Evolutionary conservation across 2,797 vertebrate species (phyloP), one percentile per base, ranked within the genome.

Genomic region (Coregonus ussuriensis): DNA sequence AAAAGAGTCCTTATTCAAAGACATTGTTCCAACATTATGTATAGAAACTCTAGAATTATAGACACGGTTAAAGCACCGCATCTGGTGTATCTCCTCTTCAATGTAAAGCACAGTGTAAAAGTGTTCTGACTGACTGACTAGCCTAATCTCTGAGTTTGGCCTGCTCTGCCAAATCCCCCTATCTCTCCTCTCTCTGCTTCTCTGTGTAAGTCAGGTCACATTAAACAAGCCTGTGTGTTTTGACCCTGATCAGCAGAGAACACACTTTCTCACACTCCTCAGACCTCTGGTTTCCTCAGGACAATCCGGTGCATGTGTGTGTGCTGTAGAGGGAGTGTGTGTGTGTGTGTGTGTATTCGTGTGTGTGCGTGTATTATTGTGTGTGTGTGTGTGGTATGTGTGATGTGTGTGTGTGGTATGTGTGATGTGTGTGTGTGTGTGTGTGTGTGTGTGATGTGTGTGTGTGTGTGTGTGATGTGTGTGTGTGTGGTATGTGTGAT

Each of bases 221-320:
- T 84, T 84, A 87, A 86, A 85, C 74, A 87, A 78, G 54, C 47
- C 41, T 63, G 59, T 53, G 78, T 86, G 79, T 88, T 86, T 84
- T 86, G 80, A 85, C 86, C 84, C 80, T 73, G 81, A 85, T 80
- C 70, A 54, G 78, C 75, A 81, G 18, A 69, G 53, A 87, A 75
- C 77, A 35, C 41, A 81, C 5, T 89, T 89, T 87, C 85, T 84
- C 81, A 86, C 88, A 84, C 80, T 81, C 72, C 81, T 62, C 2
- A 68, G 16, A 78, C 76, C 77, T 66, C 65, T 29, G 51, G 75
- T 74, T 82, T 89, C 82, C 74, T 84, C 21, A 13, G 74, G 62
- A 83, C 77, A 72, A 74, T 77, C 77, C 29, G 53, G 71, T 77
- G 53, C 3, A 2, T 15, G 35, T 52, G 14, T n/a, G 37, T 29